Base-by-base conservation (phyloP, 2,888 invertebrate genomes). In the Mimas tiliae region DNA sequence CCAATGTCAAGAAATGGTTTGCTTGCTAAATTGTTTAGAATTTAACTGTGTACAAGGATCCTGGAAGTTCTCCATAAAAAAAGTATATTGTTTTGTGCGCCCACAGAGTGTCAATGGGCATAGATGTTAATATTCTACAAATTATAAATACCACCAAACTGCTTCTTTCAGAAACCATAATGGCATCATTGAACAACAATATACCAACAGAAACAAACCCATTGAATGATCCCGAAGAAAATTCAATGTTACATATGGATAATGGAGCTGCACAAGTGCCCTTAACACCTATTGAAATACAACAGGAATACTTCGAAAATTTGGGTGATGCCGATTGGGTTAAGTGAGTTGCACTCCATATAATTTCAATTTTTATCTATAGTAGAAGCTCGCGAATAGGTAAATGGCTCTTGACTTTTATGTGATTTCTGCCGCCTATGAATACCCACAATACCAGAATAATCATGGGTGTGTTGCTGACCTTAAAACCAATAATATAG, bases 241-340 rank as follows among this genome's bases (percentile, higher is more conserved):
- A 27, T 62, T 51, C 65, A 45, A 33, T 34, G 6, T 47, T 66
- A 21, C 47, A 67, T 21, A 48, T 64, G 19, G 27, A 62, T 42
- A 66, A 66, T 55, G 42, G 51, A 66, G 3, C 53, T 70, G 63
- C 16, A 19, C 71, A 72, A 8, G 67, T 77, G 51, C 68, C 70
- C 19, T 63, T 88, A 48, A 83, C 90, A 42, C 90, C 93, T 19
- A 87, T 86, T 12, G 86, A 91, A 78, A 86, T 94, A 78, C 95
- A 95, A 72, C 94, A 94, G 74, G 88, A 94, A 68, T 95, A 95
- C 86, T 94, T 89, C 77, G 94, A 95, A 80, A 92, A 93, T 76
- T 81, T 95, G 58, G 93, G 94, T 1, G 94, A 95, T 69, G 90
- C 94, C 73, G 95, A 95, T 81, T 94, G 93, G 93, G 86, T 92